Evolutionary conservation across 2,797 vertebrate genomes (phyloP).

Genomic region (Sebastes trivittatus): DNA sequence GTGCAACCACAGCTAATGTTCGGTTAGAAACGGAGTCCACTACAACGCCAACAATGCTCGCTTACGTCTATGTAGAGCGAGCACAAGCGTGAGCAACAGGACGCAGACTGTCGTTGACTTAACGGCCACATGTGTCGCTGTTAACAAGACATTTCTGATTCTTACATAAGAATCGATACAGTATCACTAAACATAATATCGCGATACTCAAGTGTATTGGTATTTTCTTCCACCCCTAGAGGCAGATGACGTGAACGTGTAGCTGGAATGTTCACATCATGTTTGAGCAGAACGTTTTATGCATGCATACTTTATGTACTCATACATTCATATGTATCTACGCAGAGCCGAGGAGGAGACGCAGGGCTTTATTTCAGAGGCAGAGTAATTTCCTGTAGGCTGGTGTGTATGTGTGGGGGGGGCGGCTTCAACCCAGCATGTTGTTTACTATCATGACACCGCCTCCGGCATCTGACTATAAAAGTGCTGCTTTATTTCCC

Average conservation of each 20-base stretch:
- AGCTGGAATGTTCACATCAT: neutral
- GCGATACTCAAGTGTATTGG: neutral
- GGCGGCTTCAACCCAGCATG: neutral
- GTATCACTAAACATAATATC: neutral
- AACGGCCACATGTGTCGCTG: accelerated
- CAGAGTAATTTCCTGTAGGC: slow-evolving; percentile 54
- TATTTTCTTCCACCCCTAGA: neutral
- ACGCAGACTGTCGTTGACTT: too few species aligned
- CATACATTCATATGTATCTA: too few species aligned
- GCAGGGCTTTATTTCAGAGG: slow-evolving; percentile 11
- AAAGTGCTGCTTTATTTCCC: neutral
- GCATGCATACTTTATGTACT: neutral
- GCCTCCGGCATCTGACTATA: neutral
- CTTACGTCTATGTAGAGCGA: too few species aligned
- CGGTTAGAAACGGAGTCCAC: too few species aligned
- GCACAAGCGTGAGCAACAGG: too few species aligned
- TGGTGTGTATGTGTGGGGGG: neutral
- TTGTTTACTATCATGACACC: slow-evolving; percentile 18
- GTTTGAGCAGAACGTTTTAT: neutral
- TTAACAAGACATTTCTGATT: too few species aligned
- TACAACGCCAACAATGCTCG: too few species aligned
- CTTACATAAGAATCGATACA: neutral
- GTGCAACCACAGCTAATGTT: too few species aligned
- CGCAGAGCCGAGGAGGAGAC: neutral
- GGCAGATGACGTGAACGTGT: neutral